phyloP scores from a whole-genome alignment of 2,113 vertebrate species.

The Tupaia tana region DNA sequence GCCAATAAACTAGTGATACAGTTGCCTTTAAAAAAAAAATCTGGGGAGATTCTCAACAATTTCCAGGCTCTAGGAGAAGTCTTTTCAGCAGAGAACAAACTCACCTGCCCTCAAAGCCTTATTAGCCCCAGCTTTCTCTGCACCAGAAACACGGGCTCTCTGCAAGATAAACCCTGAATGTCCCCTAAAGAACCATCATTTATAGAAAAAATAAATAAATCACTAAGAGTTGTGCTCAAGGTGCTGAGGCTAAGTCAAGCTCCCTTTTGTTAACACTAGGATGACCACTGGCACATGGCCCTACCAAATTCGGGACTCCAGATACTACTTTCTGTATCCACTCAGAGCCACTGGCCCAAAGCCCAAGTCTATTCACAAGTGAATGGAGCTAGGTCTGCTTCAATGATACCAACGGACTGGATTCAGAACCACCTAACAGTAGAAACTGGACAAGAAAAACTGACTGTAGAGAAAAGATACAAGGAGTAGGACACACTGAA shows the following conservation, averaged over 20 bases:
- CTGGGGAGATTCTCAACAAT: background rate
- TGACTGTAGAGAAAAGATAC: background rate
- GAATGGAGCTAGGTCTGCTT: background rate
- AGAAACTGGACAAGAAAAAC: background rate
- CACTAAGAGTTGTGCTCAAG: background rate
- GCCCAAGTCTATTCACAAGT: background rate
- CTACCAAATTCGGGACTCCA: background rate
- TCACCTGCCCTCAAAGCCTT: background rate
- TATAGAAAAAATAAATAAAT: background rate
- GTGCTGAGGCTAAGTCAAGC: background rate
- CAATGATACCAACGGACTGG: background rate
- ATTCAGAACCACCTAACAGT: background rate
- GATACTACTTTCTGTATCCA: background rate
- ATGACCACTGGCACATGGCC: background rate
- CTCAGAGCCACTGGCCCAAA: background rate
- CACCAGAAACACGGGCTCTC: background rate
- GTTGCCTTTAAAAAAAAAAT: background rate
- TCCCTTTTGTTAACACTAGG: background rate
- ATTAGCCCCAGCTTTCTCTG: background rate
- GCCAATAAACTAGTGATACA: background rate
- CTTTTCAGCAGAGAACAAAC: background rate
- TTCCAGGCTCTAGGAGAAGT: background rate
- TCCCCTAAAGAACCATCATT: background rate
- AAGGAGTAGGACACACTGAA: background rate
- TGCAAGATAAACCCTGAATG: background rate